Conservation (phyloP, 2,888 invertebrate genomes). For the Didymodactylos carnosus region DNA sequence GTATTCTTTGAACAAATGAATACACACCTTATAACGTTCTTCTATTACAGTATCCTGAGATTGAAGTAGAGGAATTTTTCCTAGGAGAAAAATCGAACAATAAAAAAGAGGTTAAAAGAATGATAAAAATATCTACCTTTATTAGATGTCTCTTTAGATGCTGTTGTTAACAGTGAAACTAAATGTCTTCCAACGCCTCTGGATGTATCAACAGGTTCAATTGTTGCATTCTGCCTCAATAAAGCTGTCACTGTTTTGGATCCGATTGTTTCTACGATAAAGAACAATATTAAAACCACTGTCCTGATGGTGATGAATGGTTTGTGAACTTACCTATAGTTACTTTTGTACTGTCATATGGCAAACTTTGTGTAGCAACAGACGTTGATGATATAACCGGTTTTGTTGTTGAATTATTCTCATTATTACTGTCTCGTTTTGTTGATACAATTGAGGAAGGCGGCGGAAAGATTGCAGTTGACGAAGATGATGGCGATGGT, state of each 20-base stretch:
- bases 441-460: not conserved
- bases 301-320: not conserved
- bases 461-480: not conserved
- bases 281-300: not conserved
- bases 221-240: not conserved
- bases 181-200: not conserved
- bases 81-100: not conserved
- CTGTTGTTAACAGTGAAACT: not conserved
- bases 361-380: no score
- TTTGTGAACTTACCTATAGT: not conserved
- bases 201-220: not conserved
- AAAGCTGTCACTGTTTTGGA: not conserved
- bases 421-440: not conserved
- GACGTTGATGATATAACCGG: not conserved
- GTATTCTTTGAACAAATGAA: not conserved
- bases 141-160: not conserved
- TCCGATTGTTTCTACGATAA: not conserved
- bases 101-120: not conserved
- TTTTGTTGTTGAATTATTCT: not conserved
- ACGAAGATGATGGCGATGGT: not conserved
- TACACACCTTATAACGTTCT: not conserved
- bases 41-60: not conserved
- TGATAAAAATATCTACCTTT: not conserved
- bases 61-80: not conserved
- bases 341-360: not conserved